Evolutionary conservation across 2,113 vertebrate species (phyloP).

Genomic region (Sorex araneus): DNA sequence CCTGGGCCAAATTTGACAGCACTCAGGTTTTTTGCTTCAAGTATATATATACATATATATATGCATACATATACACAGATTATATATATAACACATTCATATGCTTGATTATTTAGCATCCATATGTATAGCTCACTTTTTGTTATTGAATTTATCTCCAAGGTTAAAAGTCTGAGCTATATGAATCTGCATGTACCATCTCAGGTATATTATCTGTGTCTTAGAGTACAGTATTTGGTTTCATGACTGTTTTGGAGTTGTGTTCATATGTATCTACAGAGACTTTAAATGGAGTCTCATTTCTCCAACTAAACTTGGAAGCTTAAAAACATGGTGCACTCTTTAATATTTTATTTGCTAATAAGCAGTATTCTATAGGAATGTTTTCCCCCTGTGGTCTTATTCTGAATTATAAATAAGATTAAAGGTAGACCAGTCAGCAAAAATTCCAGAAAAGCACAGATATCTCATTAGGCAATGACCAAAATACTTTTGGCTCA

Average conservation of each 20-base stretch:
- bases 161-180: conserved; percentile 11
- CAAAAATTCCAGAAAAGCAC: conserved; percentile 52
- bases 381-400: conserved; percentile 14
- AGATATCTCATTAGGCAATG: conserved; percentile 31
- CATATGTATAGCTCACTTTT: neutral
- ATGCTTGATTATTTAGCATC: conserved; percentile 41
- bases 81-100: neutral
- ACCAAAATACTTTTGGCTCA: conserved; percentile 37
- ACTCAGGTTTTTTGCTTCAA: neutral
- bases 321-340: conserved; percentile 46
- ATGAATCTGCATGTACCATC: neutral
- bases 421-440: conserved; percentile 31
- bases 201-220: neutral
- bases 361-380: conserved; percentile 30
- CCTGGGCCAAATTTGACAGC: neutral
- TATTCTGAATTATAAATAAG: conserved; percentile 45
- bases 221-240: conserved; percentile 12
- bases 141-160: conserved; percentile 13
- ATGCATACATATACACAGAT: too few relatives aligned
- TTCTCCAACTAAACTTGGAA: conserved; percentile 56
- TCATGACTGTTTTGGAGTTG: conserved; percentile 56
- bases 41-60: conserved; percentile 3
- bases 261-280: conserved; percentile 50
- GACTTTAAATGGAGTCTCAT: neutral
- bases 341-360: conserved; percentile 69